A percentile compares a stretch with the other conserved stretches of the same genome.
Evolutionary conservation across 2,113 vertebrate species (phyloP).

Genomic region (Sturnus vulgaris): DNA sequence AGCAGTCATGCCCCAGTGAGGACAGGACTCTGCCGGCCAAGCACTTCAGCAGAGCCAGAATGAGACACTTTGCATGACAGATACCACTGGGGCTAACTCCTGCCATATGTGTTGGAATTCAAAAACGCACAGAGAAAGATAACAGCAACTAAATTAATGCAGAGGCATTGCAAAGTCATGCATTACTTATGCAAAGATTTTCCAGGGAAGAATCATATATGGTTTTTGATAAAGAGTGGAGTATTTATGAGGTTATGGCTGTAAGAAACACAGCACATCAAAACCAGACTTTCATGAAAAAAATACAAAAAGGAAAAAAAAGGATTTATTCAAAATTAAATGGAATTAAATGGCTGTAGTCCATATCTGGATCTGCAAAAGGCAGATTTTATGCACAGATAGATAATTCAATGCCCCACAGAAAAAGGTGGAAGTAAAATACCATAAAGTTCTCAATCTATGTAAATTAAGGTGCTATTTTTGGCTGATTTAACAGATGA

Average conservation of each 20-base stretch:
- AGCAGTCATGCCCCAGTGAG: accelerated
- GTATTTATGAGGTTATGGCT: not conserved
- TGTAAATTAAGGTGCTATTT: not conserved
- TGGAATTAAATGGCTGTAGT: not conserved
- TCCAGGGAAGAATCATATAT: not conserved
- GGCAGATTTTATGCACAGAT: not conserved
- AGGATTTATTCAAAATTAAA: not conserved
- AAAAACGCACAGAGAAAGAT: not conserved
- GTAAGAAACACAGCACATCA: not conserved
- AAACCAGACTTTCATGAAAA: not conserved
- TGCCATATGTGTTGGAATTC: not conserved
- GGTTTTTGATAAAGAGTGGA: not conserved
- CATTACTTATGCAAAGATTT: not conserved
- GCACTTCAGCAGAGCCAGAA: not conserved
- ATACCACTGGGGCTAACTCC: not conserved
- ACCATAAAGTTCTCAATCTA: not conserved
- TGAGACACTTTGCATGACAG: not conserved
- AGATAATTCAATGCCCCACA: not conserved
- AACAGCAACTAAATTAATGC: not conserved
- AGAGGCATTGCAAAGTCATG: not conserved
- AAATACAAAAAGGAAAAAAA: not conserved
- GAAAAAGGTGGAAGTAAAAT: not conserved
- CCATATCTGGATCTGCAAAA: not conserved
- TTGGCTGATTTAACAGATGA: not conserved
- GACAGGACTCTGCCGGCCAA: not conserved